Base-by-base conservation (phyloP, 1,140 invertebrate genomes). In the Lamellibrachia luymesi region DNA sequence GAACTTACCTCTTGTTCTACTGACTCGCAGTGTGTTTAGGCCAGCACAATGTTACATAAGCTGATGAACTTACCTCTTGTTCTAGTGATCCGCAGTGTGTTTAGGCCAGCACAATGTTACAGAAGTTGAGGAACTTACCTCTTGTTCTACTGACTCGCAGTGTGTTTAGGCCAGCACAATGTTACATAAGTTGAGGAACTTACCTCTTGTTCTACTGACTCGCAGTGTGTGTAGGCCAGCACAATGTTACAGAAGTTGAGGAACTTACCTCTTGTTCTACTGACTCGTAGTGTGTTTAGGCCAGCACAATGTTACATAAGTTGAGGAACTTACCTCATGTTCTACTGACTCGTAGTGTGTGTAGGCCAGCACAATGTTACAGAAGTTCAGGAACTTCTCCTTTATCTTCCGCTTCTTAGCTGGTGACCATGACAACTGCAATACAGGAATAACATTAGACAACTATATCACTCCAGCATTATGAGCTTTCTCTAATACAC, bases 311-410 rank as follows among this genome's bases (percentile, higher is more conserved):
- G 38, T 38, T 38, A 38, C 38, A 38, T 0, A 38, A 38, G 64
- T 80, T 10, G 1, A 80, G 64, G 13, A 25, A 95, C 95, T 95
- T 95, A 97, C 97, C 94, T 97, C 97, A 94, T 96, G 95, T 94
- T 95, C 95, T 90, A 95, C 94, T 49, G 95, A 94, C 93, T 97
- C 96, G 95, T 97, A 97, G 94, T 97, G 97, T 94, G 97, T 97
- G 95, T 97, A 97, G 92, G 97, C 96, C 93, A 97, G 95, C 91
- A 97, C 96, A 94, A 96, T 96, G 50, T 96, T 96, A 94, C 97
- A 97, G 95, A 97, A 97, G 91, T 96, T 94, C 93, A 97, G 96
- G 95, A 97, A 97, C 95, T 97, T 97, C 94, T 97, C 97, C 94
- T 96, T 96, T 8, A 97, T 97, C 94, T 97, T 94, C 51, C 96